Base-by-base conservation (phyloP, 1,140 invertebrate species). In the Acromyrmex echinatior region DNA sequence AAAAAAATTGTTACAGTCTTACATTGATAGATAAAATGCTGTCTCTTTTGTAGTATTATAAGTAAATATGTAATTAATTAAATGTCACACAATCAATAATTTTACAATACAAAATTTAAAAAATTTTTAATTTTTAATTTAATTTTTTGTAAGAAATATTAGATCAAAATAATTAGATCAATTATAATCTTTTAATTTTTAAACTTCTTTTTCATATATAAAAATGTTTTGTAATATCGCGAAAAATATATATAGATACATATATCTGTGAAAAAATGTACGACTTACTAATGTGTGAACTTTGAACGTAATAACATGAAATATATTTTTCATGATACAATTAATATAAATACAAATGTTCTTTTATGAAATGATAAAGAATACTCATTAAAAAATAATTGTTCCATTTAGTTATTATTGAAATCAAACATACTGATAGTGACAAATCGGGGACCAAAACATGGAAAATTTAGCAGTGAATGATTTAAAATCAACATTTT, bases 331-430 rank as follows among this genome's bases (percentile, higher is more conserved):
- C 18, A 80, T 31, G 28, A 80, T 25, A 49, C 31, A n/a, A 1
- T n/a, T 25, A 56, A 58, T 39, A 53, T 9, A 71, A 81, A 81
- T 21, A 81, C 78, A 81, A 31, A 71, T 81, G 65, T 81, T 71
- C 65, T 35, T 49, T 53, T 9, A 10, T 51, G 25, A 58, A 1
- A 10, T 14, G 21, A 39, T 70, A 71, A 71, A 68, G 4, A 68
- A 39, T n/a, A 71, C 0, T 39, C 9, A 66, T 65, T 39, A 39
- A 39, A 35, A 31, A 66, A 80, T 53, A 80, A 81, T 81, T 56
- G 28, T 81, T 12, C 4, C n/a, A 68, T 21, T 80, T 7, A 25
- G 5, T 25, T 45, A 56, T 71, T 18, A 35, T 65, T n/a, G 60
- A 1, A 65, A 4, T 14, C 9, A 77, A 78, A 78, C 7, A 7